Evolutionary conservation across 2,113 vertebrate species (phyloP).

Genomic region (Oceanites oceanicus): DNA sequence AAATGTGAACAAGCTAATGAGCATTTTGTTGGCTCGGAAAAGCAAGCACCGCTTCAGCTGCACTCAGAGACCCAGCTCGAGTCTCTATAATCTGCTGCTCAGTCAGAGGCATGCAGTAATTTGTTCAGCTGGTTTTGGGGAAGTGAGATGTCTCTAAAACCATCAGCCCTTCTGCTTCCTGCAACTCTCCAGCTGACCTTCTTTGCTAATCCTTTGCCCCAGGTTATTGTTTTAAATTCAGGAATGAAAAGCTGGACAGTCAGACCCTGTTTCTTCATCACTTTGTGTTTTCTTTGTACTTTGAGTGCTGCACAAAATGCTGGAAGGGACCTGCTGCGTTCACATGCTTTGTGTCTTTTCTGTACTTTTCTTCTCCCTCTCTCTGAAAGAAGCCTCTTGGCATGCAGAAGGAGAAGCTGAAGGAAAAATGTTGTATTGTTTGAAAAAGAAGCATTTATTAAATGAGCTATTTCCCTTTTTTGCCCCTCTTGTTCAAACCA

Average conservation of each 20-base stretch:
- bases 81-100: neutral
- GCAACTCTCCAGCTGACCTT: neutral
- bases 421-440: neutral
- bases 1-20: neutral
- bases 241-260: constrained; percentile 8
- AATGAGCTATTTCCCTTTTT: neutral
- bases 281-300: constrained; percentile 25
- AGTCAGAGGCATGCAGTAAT: rapidly evolving
- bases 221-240: constrained; percentile 33
- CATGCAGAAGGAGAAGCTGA: neutral
- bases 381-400: neutral
- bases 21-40: neutral
- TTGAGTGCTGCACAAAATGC: neutral
- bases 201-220: constrained; percentile 2
- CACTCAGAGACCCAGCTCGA: rapidly evolving
- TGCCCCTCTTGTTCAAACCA: neutral
- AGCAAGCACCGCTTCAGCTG: neutral
- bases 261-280: neutral
- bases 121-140: constrained; percentile 2
- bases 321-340: neutral
- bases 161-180: neutral
- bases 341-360: neutral
- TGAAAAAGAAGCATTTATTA: neutral
- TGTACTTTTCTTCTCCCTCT: neutral
- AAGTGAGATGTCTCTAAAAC: neutral